phyloP scores from a whole-genome alignment of 2,888 invertebrate species.

The Yponomeuta malinellus region DNA sequence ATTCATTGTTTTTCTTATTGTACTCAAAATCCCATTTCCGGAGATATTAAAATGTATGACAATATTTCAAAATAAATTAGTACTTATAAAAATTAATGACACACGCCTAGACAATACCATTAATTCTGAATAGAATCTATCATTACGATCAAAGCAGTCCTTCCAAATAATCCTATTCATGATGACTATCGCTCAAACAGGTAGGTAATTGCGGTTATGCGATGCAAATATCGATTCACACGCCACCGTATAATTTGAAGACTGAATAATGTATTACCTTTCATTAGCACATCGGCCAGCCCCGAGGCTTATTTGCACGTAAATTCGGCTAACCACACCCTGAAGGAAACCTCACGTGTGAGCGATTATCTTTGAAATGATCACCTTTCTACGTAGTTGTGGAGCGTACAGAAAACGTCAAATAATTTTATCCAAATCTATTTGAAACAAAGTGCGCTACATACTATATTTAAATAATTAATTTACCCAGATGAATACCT shows the following conservation, averaged over 20 bases:
- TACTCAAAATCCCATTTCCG: too few species aligned
- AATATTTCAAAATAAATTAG: too few species aligned
- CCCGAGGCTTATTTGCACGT: slow-evolving; percentile 72
- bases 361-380: slow-evolving; percentile 57
- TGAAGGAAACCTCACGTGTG: slow-evolving; percentile 52
- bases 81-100: too few species aligned
- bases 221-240: slow-evolving; percentile 75
- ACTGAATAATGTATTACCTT: slow-evolving; percentile 75
- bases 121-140: not conserved
- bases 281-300: slow-evolving; percentile 74
- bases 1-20: too few species aligned
- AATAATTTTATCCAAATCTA: not conserved
- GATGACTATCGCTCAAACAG: slow-evolving; percentile 32
- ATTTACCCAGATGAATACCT: not conserved
- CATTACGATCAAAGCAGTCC: not conserved
- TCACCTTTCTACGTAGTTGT: not conserved
- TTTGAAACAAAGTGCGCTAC: too few species aligned
- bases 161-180: slow-evolving; percentile 6
- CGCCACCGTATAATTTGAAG: slow-evolving; percentile 73
- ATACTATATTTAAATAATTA: not conserved
- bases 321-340: slow-evolving; percentile 69
- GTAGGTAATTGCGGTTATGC: slow-evolving; percentile 61
- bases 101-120: too few species aligned
- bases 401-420: not conserved
- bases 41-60: too few species aligned